phyloP scores from a whole-genome alignment of 2,113 vertebrate genomes.

The Archilochus colubris region DNA sequence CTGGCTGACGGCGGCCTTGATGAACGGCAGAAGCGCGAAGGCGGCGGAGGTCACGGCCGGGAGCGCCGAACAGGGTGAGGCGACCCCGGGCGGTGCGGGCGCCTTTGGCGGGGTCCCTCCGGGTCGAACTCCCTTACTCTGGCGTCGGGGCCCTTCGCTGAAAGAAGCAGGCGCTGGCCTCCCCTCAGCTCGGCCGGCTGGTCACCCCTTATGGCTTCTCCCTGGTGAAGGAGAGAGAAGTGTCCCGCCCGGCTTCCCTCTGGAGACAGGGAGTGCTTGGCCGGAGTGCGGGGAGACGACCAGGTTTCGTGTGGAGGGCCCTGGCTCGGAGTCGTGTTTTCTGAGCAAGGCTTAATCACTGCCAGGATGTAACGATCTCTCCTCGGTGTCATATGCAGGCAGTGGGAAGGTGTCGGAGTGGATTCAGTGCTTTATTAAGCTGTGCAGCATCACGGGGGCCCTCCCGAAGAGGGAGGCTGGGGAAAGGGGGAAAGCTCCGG shows the following conservation, averaged over 20 bases:
- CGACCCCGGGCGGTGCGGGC: accelerated
- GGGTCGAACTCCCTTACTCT: too few relatives aligned
- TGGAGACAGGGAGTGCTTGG: not conserved
- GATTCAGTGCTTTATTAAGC: not conserved
- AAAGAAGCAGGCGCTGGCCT: not conserved
- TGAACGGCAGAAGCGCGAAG: too few relatives aligned
- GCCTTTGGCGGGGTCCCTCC: too few relatives aligned
- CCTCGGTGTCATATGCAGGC: not conserved
- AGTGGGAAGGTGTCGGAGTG: not conserved
- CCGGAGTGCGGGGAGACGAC: not conserved
- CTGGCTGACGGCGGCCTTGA: not conserved
- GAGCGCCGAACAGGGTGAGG: not conserved
- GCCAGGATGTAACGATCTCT: not conserved
- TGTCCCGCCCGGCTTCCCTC: too few relatives aligned
- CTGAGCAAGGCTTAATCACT: not conserved
- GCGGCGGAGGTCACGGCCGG: not conserved
- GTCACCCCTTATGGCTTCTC: not conserved
- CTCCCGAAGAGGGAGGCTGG: not conserved
- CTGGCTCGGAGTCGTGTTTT: not conserved
- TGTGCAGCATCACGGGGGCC: not conserved
- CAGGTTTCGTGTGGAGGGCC: not conserved
- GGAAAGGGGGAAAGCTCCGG: not conserved
- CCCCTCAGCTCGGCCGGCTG: too few relatives aligned
- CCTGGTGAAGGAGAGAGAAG: too few relatives aligned
- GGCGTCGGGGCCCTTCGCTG: too few relatives aligned